phyloP scores from a whole-genome alignment of 2,888 invertebrate species.

The Meta bourneti region DNA sequence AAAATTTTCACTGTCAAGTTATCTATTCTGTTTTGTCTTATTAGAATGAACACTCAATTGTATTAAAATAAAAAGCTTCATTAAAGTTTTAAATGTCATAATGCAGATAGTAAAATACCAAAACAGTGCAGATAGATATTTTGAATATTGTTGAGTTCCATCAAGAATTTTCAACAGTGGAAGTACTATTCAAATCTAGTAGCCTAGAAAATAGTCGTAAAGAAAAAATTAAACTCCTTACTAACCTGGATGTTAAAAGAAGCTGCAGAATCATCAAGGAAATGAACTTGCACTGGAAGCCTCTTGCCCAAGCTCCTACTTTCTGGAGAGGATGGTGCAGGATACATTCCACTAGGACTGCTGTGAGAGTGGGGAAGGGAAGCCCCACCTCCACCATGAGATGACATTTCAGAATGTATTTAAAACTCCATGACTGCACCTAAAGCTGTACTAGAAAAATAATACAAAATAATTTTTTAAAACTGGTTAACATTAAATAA shows the following conservation, averaged over 20 bases:
- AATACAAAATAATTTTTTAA: not conserved
- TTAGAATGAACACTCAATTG: too few species aligned
- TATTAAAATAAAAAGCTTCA: too few species aligned
- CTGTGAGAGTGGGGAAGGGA: constrained; percentile 76
- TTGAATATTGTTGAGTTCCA: too few species aligned
- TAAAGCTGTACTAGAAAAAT: constrained; percentile 14
- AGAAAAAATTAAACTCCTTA: too few species aligned
- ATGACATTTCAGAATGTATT: constrained; percentile 71
- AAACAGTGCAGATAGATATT: too few species aligned
- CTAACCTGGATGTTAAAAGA: constrained; percentile 75
- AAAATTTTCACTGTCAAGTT: too few species aligned
- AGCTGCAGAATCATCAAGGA: constrained; percentile 74
- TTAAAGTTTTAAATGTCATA: too few species aligned
- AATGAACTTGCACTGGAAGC: constrained; percentile 74
- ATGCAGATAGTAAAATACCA: too few species aligned
- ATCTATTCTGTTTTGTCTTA: too few species aligned
- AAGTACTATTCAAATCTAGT: too few species aligned
- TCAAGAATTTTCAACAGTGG: too few species aligned
- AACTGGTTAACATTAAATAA: not conserved
- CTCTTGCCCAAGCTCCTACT: constrained; percentile 69
- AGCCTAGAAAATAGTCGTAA: too few species aligned
- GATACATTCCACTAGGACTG: constrained; percentile 76
- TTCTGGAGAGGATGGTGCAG: constrained; percentile 74
- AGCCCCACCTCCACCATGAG: constrained; percentile 74
- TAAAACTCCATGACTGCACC: constrained; percentile 55